These are phyloP conservation scores for Agrypnus murinus DNA, from an alignment of 2,888 invertebrate species.

Conservation along the genomic window DNA sequence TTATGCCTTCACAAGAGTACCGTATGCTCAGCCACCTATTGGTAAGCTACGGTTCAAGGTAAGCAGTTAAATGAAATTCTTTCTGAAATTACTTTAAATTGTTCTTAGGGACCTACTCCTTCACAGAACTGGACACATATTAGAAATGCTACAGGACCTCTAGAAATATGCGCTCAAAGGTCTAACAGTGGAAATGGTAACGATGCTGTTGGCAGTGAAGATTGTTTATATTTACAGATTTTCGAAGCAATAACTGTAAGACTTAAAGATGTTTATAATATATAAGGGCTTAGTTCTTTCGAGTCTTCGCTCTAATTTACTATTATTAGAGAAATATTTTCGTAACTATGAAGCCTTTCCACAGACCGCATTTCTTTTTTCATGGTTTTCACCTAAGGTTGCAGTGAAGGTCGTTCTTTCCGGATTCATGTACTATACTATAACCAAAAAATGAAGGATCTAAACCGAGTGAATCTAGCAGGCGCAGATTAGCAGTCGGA, in stretches of 20 bases:
- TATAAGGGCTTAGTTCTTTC: too few species aligned
- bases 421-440: too few species aligned
- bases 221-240: constrained; percentile 42
- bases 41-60: constrained; percentile 60
- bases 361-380: too few species aligned
- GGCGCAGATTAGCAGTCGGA: too few species aligned
- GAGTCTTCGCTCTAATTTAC: too few species aligned
- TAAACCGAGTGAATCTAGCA: too few species aligned
- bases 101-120: constrained; percentile 28
- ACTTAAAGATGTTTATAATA: too few species aligned
- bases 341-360: too few species aligned
- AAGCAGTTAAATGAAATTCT: neutral
- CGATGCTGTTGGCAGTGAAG: constrained; percentile 37
- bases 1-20: neutral
- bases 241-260: constrained; percentile 37
- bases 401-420: neutral
- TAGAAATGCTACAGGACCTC: constrained; percentile 14
- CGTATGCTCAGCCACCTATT: constrained; percentile 59
- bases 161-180: constrained; percentile 33
- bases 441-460: too few species aligned
- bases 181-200: constrained; percentile 8
- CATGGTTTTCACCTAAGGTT: too few species aligned
- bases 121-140: constrained; percentile 26
- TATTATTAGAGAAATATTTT: too few species aligned
- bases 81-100: neutral